Evolutionary conservation across 2,113 vertebrate species (phyloP).

Genomic region (Paratilapia polleni): DNA sequence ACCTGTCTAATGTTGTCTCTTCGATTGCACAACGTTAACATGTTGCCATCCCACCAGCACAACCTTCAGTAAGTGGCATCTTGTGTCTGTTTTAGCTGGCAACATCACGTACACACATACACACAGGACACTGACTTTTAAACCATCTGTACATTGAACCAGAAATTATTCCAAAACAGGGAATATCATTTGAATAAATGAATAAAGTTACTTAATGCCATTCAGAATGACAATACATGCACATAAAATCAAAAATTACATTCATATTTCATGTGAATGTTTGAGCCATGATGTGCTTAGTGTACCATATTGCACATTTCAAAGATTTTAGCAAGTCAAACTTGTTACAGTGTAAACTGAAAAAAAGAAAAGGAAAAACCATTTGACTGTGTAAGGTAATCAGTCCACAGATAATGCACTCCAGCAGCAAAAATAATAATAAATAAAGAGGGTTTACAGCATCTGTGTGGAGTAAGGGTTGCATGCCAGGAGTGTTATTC

Average conservation of each 20-base stretch:
- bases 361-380: background rate
- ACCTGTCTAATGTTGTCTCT: background rate
- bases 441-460: background rate
- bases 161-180: slow-evolving; percentile 44
- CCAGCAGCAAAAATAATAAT: no score
- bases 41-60: background rate
- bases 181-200: slow-evolving; percentile 67
- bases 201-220: slow-evolving; percentile 33
- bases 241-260: slow-evolving; percentile 20
- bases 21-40: background rate
- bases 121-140: slow-evolving; percentile 20
- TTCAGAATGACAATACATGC: background rate
- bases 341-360: background rate
- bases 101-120: slow-evolving; percentile 15
- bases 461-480: background rate
- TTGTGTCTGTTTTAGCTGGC: slow-evolving; percentile 1
- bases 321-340: slow-evolving; percentile 27
- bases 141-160: slow-evolving; percentile 37
- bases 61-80: background rate
- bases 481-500: background rate
- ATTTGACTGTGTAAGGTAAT: background rate
- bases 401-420: background rate
- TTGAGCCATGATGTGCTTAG: background rate
- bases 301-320: background rate
- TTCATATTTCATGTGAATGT: slow-evolving; percentile 51